Evolutionary conservation across 2,888 invertebrate genomes (phyloP).

Genomic region (Thecophora atra): DNA sequence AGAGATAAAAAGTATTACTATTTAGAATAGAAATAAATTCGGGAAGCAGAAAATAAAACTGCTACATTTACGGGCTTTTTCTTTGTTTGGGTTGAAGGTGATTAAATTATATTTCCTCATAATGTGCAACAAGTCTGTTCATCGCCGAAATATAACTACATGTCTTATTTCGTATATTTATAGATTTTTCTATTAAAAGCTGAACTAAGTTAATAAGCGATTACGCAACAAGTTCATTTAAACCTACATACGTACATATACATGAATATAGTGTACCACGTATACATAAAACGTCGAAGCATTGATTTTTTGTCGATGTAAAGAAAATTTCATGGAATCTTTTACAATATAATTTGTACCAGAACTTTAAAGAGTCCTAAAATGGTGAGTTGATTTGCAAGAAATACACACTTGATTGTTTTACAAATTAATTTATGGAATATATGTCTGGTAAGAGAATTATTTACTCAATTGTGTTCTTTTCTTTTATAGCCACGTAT

Average conservation of each 20-base stretch:
- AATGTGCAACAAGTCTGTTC: neutral
- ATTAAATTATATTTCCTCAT: neutral
- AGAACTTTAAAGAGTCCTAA: neutral
- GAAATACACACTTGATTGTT: neutral
- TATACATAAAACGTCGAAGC: neutral
- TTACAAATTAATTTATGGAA: neutral
- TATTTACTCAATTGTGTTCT: constrained; percentile 1
- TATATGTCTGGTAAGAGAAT: constrained; percentile 3
- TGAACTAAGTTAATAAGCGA: neutral
- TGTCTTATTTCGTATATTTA: constrained; percentile 2
- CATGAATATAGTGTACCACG: neutral
- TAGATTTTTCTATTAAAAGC: constrained; percentile 16
- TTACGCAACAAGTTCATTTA: neutral
- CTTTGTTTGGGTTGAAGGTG: constrained; percentile 35
- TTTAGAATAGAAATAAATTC: neutral
- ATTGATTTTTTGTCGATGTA: neutral
- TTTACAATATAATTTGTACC: constrained; percentile 20
- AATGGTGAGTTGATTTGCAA: constrained; percentile 16
- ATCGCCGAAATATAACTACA: neutral
- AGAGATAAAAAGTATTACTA: neutral
- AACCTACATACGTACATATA: neutral
- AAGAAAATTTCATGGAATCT: constrained; percentile 23
- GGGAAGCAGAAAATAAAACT: neutral
- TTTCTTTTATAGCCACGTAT: constrained; percentile 79
- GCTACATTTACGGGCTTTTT: constrained; percentile 12